These are phyloP conservation scores for Decapterus maruadsi DNA, from an alignment of 2,797 vertebrate genomes.

Conservation along the genomic window DNA sequence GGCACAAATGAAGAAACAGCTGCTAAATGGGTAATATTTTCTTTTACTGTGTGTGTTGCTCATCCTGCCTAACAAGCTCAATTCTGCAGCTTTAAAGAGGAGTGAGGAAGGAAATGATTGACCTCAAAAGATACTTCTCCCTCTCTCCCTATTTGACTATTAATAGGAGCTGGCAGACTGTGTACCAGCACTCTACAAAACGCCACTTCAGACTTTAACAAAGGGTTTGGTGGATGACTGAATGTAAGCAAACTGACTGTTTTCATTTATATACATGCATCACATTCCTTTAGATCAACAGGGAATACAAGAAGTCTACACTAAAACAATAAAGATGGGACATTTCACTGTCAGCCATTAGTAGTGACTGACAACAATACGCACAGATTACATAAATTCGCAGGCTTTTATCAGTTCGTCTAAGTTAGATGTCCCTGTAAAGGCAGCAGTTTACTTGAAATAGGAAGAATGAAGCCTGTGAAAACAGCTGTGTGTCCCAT, in stretches of 20 bases:
- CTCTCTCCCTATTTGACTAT: conserved; percentile 65
- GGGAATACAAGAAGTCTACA: not conserved
- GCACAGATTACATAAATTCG: not conserved
- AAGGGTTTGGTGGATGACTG: conserved; percentile 42
- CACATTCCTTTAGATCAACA: conserved; percentile 23
- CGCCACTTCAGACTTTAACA: conserved; percentile 58
- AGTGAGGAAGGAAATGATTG: conserved; percentile 71
- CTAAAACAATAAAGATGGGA: not conserved
- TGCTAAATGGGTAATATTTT: conserved; percentile 71
- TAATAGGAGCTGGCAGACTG: conserved; percentile 77
- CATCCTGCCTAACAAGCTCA: conserved; percentile 72
- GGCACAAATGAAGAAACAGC: conserved; percentile 64
- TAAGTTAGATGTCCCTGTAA: not conserved
- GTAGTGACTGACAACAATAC: not conserved
- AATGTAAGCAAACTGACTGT: conserved; percentile 42
- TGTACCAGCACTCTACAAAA: conserved; percentile 66
- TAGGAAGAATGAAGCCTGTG: not conserved
- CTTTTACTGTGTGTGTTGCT: conserved; percentile 52
- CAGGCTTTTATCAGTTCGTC: not conserved
- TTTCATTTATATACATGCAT: conserved; percentile 31
- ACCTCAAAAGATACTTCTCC: conserved; percentile 80
- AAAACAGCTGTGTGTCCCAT: not conserved
- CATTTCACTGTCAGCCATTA: not conserved
- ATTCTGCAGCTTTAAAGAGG: conserved; percentile 66
- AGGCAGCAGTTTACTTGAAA: not conserved